Percentiles rank a stretch among this genome's conserved stretches.
Conservation (phyloP, 1,140 invertebrate species). For the Parasteatoda tepidariorum region DNA sequence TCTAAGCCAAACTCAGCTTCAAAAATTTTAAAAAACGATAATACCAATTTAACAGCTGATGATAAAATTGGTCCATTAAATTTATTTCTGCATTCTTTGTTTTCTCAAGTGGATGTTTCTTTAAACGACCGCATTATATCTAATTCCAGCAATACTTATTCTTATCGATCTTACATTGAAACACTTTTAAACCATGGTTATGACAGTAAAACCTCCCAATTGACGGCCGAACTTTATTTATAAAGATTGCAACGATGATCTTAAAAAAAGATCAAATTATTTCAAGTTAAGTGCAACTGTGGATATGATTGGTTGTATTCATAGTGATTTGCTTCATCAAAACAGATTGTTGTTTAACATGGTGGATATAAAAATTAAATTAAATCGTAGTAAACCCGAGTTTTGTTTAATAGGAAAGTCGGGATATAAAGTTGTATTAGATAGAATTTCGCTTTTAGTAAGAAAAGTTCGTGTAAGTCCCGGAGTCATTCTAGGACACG, state of each 20-base stretch:
- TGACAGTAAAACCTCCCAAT: slow-evolving; percentile 17
- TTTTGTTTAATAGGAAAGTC: neutral
- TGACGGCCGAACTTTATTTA: slow-evolving; percentile 6
- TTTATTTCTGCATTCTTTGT: slow-evolving; percentile 17
- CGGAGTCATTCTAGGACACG: slow-evolving; percentile 15
- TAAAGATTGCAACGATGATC: neutral
- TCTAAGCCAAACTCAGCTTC: slow-evolving; percentile 7
- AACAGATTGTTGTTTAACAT: neutral
- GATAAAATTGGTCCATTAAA: slow-evolving; percentile 10
- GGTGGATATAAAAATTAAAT: slow-evolving; percentile 14
- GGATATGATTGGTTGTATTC: slow-evolving; percentile 11
- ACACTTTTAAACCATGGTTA: slow-evolving; percentile 17
- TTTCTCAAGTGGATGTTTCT: slow-evolving; percentile 23
- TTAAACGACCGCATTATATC: neutral
- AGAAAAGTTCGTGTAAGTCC: neutral
- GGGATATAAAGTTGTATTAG: neutral
- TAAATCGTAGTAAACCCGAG: slow-evolving; percentile 23
- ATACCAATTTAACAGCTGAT: neutral
- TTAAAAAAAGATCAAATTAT: neutral
- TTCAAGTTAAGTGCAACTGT: neutral
- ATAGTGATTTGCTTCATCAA: slow-evolving; percentile 29
- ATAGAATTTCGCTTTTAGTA: slow-evolving; percentile 1
- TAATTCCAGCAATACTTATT: neutral
- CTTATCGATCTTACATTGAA: slow-evolving; percentile 2
- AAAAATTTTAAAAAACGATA: slow-evolving; percentile 28